A percentile compares a stretch with the other conserved stretches of the same genome.
Evolutionary conservation across 2,797 vertebrate species (phyloP).

Genomic region (Oceanodroma leucorhoa): DNA sequence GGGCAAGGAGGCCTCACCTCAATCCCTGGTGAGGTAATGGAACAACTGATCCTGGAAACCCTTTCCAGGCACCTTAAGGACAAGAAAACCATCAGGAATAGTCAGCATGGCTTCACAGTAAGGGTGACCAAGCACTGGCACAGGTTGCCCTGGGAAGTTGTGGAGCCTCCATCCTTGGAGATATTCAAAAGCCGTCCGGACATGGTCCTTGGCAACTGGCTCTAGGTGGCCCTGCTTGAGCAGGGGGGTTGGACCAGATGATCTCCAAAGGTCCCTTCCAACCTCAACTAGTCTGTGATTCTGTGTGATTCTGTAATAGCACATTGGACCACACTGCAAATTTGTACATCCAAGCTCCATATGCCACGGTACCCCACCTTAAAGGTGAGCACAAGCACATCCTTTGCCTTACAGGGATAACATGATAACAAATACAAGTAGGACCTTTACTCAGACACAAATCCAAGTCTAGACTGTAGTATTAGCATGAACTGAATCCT

Average conservation of each 20-base stretch:
- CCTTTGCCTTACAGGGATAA: not conserved
- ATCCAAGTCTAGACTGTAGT: not conserved
- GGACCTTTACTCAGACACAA: not conserved
- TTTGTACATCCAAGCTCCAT: not conserved
- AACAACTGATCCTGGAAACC: not conserved
- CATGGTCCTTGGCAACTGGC: not conserved
- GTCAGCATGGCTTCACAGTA: not conserved
- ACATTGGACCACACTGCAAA: accelerated
- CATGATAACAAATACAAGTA: not conserved
- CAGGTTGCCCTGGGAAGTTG: not conserved
- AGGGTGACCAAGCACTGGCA: not conserved
- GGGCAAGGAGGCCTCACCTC: not conserved
- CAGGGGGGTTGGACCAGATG: not conserved
- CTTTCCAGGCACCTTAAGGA: not conserved
- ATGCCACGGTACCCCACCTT: too few relatives aligned
- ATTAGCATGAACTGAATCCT: not conserved
- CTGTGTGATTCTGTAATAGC: not conserved
- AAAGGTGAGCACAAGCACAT: not conserved
- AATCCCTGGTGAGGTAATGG: not conserved
- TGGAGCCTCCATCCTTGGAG: not conserved
- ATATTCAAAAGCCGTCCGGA: not conserved
- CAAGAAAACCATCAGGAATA: not conserved
- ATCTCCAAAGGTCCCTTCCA: not conserved
- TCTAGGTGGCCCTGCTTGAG: not conserved
- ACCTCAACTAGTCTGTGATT: not conserved